Conservation (phyloP, 2,888 invertebrate genomes). For the Rutpela maculata region DNA sequence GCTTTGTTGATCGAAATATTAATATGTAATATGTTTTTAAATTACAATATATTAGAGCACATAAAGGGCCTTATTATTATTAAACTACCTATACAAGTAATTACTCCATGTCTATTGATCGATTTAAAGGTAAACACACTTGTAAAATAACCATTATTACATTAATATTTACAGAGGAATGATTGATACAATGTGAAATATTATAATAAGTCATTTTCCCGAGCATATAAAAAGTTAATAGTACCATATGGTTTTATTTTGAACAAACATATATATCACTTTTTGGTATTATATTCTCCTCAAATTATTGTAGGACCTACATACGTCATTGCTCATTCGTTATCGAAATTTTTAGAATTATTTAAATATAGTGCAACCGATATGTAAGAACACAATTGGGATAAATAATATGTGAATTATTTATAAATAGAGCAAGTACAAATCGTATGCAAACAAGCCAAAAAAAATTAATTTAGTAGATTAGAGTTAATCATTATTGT, state of each 20-base stretch:
- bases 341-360: too few species aligned
- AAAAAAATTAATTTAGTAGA: conserved; percentile 19
- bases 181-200: conserved; percentile 30
- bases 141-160: conserved; percentile 30
- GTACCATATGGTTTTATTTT: not conserved
- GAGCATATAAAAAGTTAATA: not conserved
- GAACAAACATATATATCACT: not conserved
- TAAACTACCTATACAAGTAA: not conserved
- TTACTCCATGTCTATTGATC: conserved; percentile 8
- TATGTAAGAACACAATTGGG: too few species aligned
- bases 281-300: not conserved
- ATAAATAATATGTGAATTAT: too few species aligned
- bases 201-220: conserved; percentile 16
- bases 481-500: conserved; percentile 19
- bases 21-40: not conserved
- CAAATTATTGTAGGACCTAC: not conserved
- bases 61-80: not conserved
- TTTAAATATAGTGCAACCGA: too few species aligned
- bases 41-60: not conserved
- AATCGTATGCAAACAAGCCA: too few species aligned
- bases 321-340: not conserved
- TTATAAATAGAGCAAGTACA: too few species aligned
- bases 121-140: conserved; percentile 14
- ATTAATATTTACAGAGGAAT: conserved; percentile 26
- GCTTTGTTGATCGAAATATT: not conserved